A percentile compares a stretch with the other conserved stretches of the same genome.
These are phyloP conservation scores for Celastrina argiolus DNA, from an alignment of 2,888 invertebrate species.

Conservation along the genomic window DNA sequence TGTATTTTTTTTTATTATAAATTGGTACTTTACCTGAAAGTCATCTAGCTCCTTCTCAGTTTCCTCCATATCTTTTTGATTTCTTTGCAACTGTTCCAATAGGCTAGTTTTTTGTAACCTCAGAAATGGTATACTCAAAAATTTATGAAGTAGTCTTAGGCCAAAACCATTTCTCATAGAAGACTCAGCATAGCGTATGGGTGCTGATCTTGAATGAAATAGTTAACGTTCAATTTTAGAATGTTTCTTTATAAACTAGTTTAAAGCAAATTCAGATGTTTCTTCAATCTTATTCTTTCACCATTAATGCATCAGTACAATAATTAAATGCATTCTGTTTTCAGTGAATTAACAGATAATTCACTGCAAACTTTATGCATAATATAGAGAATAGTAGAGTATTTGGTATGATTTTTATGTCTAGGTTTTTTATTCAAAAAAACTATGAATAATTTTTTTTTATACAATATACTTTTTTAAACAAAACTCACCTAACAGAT, in stretches of 20 bases:
- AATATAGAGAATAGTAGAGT: too few relatives aligned
- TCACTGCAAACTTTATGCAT: too few relatives aligned
- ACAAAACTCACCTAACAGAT: constrained; percentile 50
- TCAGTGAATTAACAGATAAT: too few relatives aligned
- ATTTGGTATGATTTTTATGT: too few relatives aligned
- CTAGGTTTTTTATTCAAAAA: background rate
- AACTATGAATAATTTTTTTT: too few relatives aligned
- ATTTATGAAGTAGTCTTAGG: constrained; percentile 93
- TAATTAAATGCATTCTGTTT: too few relatives aligned
- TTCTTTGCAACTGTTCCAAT: constrained; percentile 89
- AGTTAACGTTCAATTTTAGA: constrained; percentile 9
- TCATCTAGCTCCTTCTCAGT: constrained; percentile 86
- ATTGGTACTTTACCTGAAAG: constrained; percentile 76
- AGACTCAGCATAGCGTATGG: constrained; percentile 91
- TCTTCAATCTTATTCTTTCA: too few relatives aligned
- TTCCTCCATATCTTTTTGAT: constrained; percentile 87
- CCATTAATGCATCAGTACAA: too few relatives aligned
- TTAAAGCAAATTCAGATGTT: too few relatives aligned
- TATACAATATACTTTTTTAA: too few relatives aligned
- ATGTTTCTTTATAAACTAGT: too few relatives aligned
- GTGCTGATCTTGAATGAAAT: constrained; percentile 67
- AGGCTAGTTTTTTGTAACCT: constrained; percentile 92
- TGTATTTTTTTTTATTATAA: background rate
- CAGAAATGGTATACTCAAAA: constrained; percentile 95
- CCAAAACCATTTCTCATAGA: constrained; percentile 98